Conservation (phyloP, 2,113 vertebrate genomes). For the Scatophagus argus region DNA sequence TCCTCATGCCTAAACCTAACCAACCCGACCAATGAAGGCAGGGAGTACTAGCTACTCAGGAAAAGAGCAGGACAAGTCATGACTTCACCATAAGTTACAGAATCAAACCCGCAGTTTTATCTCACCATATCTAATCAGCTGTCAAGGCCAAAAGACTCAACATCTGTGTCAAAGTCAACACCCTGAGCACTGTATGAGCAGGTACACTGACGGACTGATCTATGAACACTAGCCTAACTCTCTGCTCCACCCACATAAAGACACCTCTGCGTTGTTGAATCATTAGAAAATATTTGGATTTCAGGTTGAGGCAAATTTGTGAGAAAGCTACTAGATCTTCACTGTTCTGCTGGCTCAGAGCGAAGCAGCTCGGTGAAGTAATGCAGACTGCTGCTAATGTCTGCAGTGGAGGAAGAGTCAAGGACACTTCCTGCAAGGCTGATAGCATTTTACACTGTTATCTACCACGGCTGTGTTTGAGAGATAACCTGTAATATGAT, state of each 20-base stretch:
- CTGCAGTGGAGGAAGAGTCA: not conserved
- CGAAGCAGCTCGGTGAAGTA: not conserved
- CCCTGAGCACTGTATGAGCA: too few species aligned
- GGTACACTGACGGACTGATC: not conserved
- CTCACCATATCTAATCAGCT: conserved; percentile 49
- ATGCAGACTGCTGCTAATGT: not conserved
- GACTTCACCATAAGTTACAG: not conserved
- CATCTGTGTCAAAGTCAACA: conserved; percentile 8
- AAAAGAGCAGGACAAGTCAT: too few species aligned
- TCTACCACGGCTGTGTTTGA: not conserved
- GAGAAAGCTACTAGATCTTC: not conserved
- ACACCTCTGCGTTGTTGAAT: not conserved
- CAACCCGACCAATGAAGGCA: too few species aligned
- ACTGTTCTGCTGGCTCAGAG: not conserved
- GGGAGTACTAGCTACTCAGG: too few species aligned
- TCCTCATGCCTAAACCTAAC: too few species aligned
- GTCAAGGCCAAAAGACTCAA: conserved; percentile 44
- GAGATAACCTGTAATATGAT: not conserved
- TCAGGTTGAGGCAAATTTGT: too few species aligned
- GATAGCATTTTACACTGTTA: not conserved
- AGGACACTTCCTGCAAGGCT: not conserved
- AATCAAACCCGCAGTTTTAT: not conserved
- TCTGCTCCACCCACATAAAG: not conserved
- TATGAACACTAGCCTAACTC: not conserved
- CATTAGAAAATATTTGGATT: not conserved